Base-by-base conservation (phyloP, 2,888 invertebrate species). In the Nephrocerus scutellatus region DNA sequence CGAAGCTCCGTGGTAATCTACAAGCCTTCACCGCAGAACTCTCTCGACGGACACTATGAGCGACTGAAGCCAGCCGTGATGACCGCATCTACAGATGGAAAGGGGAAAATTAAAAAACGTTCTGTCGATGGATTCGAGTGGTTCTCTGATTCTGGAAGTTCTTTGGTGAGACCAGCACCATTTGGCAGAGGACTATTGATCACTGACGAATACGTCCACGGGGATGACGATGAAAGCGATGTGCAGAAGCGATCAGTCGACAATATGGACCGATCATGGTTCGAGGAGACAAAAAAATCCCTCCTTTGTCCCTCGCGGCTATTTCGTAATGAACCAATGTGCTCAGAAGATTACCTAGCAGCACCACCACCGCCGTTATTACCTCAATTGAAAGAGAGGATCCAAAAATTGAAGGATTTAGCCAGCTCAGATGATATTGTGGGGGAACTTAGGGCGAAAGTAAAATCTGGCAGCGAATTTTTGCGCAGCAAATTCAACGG, bases 1-100 rank as follows among this genome's bases (percentile, higher is more conserved):
- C 57, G 66, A 3, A 57, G 59, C 20, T 65, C 64, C 2, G 58
- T 66, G 3, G 60, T 57, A 2, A 60, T 67, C 8, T 67, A 66
- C 42, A 59, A 57, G 30, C 66, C 66, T 4, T 32, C 39, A 2
- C 13, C 12, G n/a, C 33, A 40, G 18, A 43, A 41, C 8, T 8
- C 40, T 3, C 12, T 41, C 12, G 41, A 44, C 22, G 39, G 31
- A 14, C 33, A 16, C 6, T 57, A 55, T 33, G 49, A 48, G 3
- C 28, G 51, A 12, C 46, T 48, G 10, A 37, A 45, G 6, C 23
- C 33, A 29, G 20, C 36, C 4, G 4, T 22, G 3, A 31, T 31
- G 15, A 9, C 8, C 10, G 20, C 6, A 8, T 48, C 48, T 20
- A 39, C 41, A 13, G 39, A 40, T 1, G 44, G 47, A 3, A 7